phyloP scores from a whole-genome alignment of 2,888 invertebrate species.

The Dasypolia templi region DNA sequence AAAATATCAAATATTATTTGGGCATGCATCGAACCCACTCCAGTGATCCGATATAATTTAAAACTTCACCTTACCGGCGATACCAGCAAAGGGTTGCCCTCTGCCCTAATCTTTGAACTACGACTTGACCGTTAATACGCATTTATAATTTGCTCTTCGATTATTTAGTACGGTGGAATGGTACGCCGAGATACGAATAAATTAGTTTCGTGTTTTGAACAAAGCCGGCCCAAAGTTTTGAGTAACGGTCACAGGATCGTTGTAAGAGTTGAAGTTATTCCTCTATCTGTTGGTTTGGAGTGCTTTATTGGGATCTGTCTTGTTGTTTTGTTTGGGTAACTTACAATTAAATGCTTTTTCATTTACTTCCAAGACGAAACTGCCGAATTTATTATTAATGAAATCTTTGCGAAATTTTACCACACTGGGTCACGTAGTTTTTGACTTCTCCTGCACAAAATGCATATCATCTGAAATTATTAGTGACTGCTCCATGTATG shows the following conservation, averaged over 20 bases:
- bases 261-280: conserved; percentile 85
- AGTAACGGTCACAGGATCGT: conserved; percentile 88
- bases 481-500: not conserved
- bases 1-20: conserved; percentile 80
- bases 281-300: conserved; percentile 77
- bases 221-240: conserved; percentile 87
- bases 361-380: conserved; percentile 28
- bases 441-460: not conserved
- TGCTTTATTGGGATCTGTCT: conserved; percentile 79
- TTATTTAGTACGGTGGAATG: conserved; percentile 87
- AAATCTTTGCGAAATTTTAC: conserved; percentile 1
- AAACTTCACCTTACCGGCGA: conserved; percentile 83
- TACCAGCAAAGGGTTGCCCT: conserved; percentile 87
- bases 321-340: conserved; percentile 78
- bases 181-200: conserved; percentile 88
- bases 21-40: conserved; percentile 79
- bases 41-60: conserved; percentile 84
- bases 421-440: not conserved
- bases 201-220: conserved; percentile 90
- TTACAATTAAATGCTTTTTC: conserved; percentile 73
- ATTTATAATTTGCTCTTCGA: conserved; percentile 90
- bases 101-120: conserved; percentile 91
- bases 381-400: conserved; percentile 21
- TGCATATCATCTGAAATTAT: not conserved
- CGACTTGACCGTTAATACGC: conserved; percentile 91